Evolutionary conservation across 2,888 invertebrate genomes (phyloP), one percentile per base, ranked within the genome.

Genomic region (Conops quadrifasciatus): DNA sequence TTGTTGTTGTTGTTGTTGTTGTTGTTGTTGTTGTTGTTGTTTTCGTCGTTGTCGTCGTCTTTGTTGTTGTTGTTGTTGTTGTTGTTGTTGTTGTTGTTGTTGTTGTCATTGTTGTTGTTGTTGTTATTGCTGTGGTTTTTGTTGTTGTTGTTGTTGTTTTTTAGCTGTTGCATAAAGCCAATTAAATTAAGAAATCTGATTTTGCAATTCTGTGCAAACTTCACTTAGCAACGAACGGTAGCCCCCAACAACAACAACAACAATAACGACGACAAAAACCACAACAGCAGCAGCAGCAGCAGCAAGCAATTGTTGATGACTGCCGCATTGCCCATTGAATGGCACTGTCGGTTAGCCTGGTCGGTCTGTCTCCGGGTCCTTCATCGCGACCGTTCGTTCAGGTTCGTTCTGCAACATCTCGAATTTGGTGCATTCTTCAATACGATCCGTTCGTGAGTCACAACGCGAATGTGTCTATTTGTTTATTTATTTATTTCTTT

Each of bases 141-240:
- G 21, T 24, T 21, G 21, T 58, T 58, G n/a, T 1, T 36, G 30
- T 28, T 36, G 28, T 36, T 36, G 36, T 7, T 4, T 9, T 36
- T 21, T 47, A 28, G 19, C 59, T 47, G 59, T 59, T 59, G 68
- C 74, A 76, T 74, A 71, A 73, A 79, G 80, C 80, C 80, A 80
- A 80, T 80, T 80, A 80, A 80, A 80, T 80, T 80, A 80, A 80
- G 79, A 80, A 80, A 80, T 80, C 79, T 80, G 80, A 79, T 80
- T 74, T 75, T 68, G 75, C 73, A 74, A 76, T 76, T 75, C 73
- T 71, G 71, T 71, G 72, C 75, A n/a, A n/a, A 72, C 72, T 36
- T 45, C 24, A 19, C 49, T n/a, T n/a, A n/a, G 11, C 58, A 2
- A 58, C 26, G 16, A 28, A 5, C 53, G 19, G 13, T 21, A 21